Evolutionary conservation across 2,797 vertebrate species (phyloP).

Genomic region (Arnoldichthys spilopterus): DNA sequence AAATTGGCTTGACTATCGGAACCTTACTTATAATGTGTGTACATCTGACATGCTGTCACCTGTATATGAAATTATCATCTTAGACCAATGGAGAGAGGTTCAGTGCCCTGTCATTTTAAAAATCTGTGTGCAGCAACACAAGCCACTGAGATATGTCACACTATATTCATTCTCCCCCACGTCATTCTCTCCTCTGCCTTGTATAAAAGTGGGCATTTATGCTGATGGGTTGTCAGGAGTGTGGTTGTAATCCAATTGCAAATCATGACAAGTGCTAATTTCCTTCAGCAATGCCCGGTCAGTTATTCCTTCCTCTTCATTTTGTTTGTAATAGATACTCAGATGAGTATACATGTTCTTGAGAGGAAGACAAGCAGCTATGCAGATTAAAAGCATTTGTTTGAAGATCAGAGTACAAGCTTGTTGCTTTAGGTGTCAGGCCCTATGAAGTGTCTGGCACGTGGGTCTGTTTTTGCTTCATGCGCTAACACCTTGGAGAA

Average conservation of each 20-base stretch:
- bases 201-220: background rate
- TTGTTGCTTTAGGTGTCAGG: conserved; percentile 17
- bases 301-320: conserved; percentile 11
- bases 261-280: conserved; percentile 20
- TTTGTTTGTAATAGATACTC: conserved; percentile 5
- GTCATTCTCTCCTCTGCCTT: background rate
- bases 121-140: background rate
- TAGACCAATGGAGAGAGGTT: background rate
- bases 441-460: conserved; percentile 42
- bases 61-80: background rate
- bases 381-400: conserved; percentile 19
- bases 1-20: too few species aligned
- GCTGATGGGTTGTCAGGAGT: background rate
- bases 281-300: conserved; percentile 1
- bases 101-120: background rate
- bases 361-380: conserved; percentile 33
- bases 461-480: conserved; percentile 38
- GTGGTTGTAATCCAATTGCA: conserved; percentile 4
- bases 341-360: conserved; percentile 24
- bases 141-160: background rate
- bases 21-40: background rate
- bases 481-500: conserved; percentile 10
- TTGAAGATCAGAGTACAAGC: conserved; percentile 34
- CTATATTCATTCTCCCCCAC: background rate
- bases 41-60: background rate